A percentile compares a stretch with the other conserved stretches of the same genome.
Evolutionary conservation across 2,888 invertebrate species (phyloP).

Genomic region (Macropis europaea): DNA sequence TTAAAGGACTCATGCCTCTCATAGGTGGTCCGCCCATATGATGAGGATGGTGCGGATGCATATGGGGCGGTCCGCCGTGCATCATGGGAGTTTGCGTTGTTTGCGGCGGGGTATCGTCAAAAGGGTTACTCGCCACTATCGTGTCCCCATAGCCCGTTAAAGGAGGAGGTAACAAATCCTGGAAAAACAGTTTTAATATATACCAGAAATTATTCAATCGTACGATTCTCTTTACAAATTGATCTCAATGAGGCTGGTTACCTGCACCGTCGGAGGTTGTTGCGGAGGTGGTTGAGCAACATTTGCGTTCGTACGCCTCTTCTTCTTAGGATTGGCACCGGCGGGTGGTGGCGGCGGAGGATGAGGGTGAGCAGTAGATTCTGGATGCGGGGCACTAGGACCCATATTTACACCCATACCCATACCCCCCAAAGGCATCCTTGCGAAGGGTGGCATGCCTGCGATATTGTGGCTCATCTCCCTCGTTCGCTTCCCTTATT

Average conservation of each 20-base stretch:
- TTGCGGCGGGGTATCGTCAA: constrained; percentile 91
- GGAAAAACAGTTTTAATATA: constrained; percentile 67
- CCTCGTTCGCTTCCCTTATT: constrained; percentile 75
- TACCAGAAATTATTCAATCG: background rate
- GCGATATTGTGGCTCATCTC: constrained; percentile 90
- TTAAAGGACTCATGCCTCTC: constrained; percentile 85
- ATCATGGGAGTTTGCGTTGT: constrained; percentile 81
- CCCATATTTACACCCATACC: constrained; percentile 81
- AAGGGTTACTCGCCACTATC: constrained; percentile 96
- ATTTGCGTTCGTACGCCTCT: constrained; percentile 89
- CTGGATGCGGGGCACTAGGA: constrained; percentile 85
- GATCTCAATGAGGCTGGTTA: constrained; percentile 27
- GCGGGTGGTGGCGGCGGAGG: constrained; percentile 87
- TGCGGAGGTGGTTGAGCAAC: constrained; percentile 86
- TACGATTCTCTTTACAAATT: background rate
- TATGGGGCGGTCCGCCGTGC: constrained; percentile 80
- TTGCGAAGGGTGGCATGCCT: constrained; percentile 88
- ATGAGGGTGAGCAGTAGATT: constrained; percentile 86
- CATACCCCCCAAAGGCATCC: constrained; percentile 87
- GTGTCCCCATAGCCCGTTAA: constrained; percentile 95
- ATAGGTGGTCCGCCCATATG: constrained; percentile 84
- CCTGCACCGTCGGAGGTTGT: constrained; percentile 85
- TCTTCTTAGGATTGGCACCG: constrained; percentile 92
- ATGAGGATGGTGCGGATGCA: constrained; percentile 82
- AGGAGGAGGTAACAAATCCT: constrained; percentile 91